Conservation (phyloP, 2,797 vertebrate species). For the Malacoctenus gilli region DNA sequence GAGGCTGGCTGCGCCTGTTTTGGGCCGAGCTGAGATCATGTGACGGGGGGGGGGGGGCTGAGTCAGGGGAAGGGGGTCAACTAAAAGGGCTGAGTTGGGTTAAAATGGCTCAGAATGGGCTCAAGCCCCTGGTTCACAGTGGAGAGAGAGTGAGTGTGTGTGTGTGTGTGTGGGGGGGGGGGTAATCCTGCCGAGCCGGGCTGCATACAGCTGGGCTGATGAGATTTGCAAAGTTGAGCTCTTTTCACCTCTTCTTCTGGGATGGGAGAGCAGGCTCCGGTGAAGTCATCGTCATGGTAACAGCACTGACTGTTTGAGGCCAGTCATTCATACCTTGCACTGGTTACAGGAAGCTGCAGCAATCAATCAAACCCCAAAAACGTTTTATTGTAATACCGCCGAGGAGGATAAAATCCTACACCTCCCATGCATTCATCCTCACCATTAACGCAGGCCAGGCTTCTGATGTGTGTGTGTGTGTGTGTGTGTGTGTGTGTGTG, state of each 20-base stretch:
- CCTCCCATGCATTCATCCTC: slow-evolving; percentile 56
- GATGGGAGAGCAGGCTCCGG: slow-evolving; percentile 44
- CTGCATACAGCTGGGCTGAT: slow-evolving; percentile 36
- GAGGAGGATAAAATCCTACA: slow-evolving; percentile 66
- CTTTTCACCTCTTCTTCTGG: slow-evolving; percentile 49
- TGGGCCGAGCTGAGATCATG: slow-evolving; percentile 43
- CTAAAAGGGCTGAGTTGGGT: slow-evolving; percentile 33
- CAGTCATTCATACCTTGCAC: slow-evolving; percentile 43
- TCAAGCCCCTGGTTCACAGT: slow-evolving; percentile 30
- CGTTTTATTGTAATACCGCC: slow-evolving; percentile 59
- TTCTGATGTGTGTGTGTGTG: slow-evolving; percentile 42
- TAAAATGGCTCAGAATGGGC: slow-evolving; percentile 33
- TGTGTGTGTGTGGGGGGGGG: too few relatives aligned
- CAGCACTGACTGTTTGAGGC: slow-evolving; percentile 57
- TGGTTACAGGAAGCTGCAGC: slow-evolving; percentile 70
- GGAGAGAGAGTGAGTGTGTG: too few relatives aligned
- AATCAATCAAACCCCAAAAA: slow-evolving; percentile 66
- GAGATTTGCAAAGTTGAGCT: slow-evolving; percentile 59
- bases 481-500: slow-evolving; percentile 23
- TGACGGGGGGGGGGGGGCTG: slow-evolving; percentile 28
- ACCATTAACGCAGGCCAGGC: slow-evolving; percentile 50
- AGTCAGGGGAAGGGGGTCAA: slow-evolving; percentile 20
- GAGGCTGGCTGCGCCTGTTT: slow-evolving; percentile 31
- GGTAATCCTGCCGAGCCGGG: slow-evolving; percentile 25
- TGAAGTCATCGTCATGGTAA: slow-evolving; percentile 72